Base-by-base conservation (phyloP, 2,888 invertebrate species). In the Apantesis nais region DNA sequence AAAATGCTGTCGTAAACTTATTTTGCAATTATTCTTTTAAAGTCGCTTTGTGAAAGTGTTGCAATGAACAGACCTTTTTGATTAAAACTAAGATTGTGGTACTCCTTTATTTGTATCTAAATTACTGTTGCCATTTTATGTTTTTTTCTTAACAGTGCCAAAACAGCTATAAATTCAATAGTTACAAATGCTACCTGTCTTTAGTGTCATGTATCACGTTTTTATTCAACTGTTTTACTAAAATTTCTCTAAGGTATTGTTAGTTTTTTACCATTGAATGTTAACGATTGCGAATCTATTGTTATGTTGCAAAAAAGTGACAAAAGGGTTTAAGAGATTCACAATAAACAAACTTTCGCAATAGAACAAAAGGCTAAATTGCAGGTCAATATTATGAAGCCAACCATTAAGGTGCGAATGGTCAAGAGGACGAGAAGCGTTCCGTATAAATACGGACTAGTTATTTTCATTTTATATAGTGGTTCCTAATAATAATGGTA, bases 21-120 rank as follows among this genome's bases (percentile, higher is more conserved):
- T 78, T 88, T 94, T 93, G 93, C 93, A 91, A 91, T 90, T 88
- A 88, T 92, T 93, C 76, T 92, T 93, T 94, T 93, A 83, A 88
- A 80, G 90, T 86, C 85, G 93, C 92, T 93, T 93, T 85, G 85
- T 93, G 82, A 78, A 85, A 88, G 86, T 86, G 85, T 86, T 89
- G 88, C 88, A 86, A 87, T 86, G 83, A 83, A 72, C 60, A 68
- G 70, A 71, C 70, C 68, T 83, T 83, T 82, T 77, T 75, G 78
- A 79, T 80, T 76, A 68, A 79, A 79, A 78, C 48, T 37, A 67
- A 55, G 63, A 65, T 70, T 44, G 14, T 37, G 14, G 22, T 63
- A 37, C 41, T 19, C 67, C 74, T 74, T 71, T 68, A 52, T 67
- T 73, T 64, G 63, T 48, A 25, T 39, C 75, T 71, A n/a, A 70